Evolutionary conservation across 2,888 invertebrate species (phyloP), one percentile per base, ranked within the genome.

Genomic region (Lacanobia wlatinum): DNA sequence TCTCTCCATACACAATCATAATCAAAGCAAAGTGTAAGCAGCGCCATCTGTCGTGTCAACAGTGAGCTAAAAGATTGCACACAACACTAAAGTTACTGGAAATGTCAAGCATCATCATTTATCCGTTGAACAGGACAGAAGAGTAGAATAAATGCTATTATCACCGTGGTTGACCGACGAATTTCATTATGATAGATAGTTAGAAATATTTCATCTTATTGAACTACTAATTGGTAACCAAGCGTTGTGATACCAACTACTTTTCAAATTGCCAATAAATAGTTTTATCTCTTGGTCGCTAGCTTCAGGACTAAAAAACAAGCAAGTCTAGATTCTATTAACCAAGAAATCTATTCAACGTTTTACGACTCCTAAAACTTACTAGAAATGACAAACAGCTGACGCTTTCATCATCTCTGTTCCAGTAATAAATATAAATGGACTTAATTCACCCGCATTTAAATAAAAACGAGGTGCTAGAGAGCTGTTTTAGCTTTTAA

Each of bases 391-490:
- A 59, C 80, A 69, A 70, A 65, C 66, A 77, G 23, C 52, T 48
- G 73, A 60, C 52, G 38, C 28, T 56, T 64, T 43, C 71, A 61
- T 80, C 62, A 70, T 61, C 70, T 62, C 65, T 69, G 61, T 70
- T 55, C 16, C 63, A 72, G 66, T 80, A 76, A 83, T 82, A 83
- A 81, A 81, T 80, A 83, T 83, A 82, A 83, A 83, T 80, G 76
- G 65, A 70, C 74, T 72, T 69, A 82, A 87, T 78, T 86, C 76
- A 86, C 80, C 85, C 78, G 69, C 67, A 73, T 81, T 81, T 73
- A 77, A 83, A 79, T 79, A 68, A 81, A 84, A 85, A 86, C 80
- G 85, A 83, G 71, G 82, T 82, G 74, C 78, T 78, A 63, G 66
- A 80, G 76, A 77, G 70, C 76, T 68, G 73, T 81, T 84, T 78